Percentiles rank a stretch among this genome's conserved stretches.
Conservation (phyloP, 2,797 vertebrate genomes). For the Ispidina lecontei region DNA sequence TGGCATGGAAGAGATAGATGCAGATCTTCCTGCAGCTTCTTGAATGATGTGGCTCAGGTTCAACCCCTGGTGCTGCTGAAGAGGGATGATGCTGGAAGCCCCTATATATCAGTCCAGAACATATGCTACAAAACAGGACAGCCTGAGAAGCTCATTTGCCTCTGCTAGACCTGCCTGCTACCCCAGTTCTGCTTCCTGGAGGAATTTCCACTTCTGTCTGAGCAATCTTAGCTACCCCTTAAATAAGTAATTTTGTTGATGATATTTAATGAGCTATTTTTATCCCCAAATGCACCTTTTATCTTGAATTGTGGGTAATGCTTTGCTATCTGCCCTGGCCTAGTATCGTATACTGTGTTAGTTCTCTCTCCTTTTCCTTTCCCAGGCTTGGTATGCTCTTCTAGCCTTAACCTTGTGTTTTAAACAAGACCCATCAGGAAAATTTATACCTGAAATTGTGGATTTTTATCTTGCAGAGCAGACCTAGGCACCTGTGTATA, state of each 20-base stretch:
- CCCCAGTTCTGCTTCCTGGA: neutral
- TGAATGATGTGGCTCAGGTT: neutral
- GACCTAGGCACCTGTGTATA: neutral
- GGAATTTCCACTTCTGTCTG: neutral
- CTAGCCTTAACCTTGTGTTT: neutral
- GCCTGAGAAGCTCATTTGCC: neutral
- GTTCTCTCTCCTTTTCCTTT: neutral
- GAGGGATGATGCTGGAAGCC: neutral
- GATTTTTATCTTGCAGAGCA: neutral
- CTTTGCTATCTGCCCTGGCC: neutral
- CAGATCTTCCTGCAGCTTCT: neutral
- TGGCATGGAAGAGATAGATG: neutral
- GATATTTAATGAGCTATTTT: neutral
- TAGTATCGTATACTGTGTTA: neutral
- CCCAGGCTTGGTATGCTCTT: neutral
- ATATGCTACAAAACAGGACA: neutral
- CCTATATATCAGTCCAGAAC: fast-evolving
- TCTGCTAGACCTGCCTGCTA: neutral
- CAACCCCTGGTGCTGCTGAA: neutral
- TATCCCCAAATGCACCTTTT: neutral
- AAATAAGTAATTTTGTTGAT: neutral
- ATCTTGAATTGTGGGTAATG: neutral
- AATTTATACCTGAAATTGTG: neutral
- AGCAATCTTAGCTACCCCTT: neutral
- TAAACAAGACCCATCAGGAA: neutral